Evolutionary conservation across 1,140 invertebrate genomes (phyloP).

Genomic region (Aphaenogaster rudis): DNA sequence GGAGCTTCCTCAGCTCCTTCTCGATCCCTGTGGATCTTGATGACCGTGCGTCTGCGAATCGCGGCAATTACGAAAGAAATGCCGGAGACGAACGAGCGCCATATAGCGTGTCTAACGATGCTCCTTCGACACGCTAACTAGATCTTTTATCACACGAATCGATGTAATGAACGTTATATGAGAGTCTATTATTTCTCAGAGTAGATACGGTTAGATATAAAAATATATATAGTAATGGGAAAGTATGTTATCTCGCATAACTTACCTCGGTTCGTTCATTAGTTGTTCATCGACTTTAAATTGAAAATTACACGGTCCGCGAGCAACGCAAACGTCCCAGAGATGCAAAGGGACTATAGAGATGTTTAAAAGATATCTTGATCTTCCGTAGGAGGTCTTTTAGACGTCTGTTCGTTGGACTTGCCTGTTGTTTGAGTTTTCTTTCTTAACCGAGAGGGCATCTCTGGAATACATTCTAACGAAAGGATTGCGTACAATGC

Average conservation of each 20-base stretch:
- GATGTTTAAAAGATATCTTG: conserved; percentile 10
- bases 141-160: conserved; percentile 24
- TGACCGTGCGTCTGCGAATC: conserved; percentile 8
- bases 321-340: not conserved
- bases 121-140: conserved; percentile 13
- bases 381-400: conserved; percentile 3
- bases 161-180: conserved; percentile 4
- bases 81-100: not conserved
- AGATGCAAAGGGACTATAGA: conserved; percentile 10
- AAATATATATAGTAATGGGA: not conserved
- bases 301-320: conserved; percentile 21
- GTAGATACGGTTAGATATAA: not conserved
- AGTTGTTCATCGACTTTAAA: conserved; percentile 26
- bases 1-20: not conserved
- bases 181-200: not conserved
- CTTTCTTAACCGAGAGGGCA: not conserved
- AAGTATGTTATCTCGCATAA: not conserved
- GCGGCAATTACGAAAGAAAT: conserved; percentile 46
- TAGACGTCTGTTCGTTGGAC: not conserved
- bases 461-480: conserved; percentile 9
- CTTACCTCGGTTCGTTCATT: not conserved
- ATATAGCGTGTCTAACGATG: conserved; percentile 21
- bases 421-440: conserved; percentile 26
- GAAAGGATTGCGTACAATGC: conserved; percentile 13
- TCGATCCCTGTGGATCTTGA: conserved; percentile 11